Conservation (phyloP, 1,140 invertebrate species). For the Centruroides vittatus region DNA sequence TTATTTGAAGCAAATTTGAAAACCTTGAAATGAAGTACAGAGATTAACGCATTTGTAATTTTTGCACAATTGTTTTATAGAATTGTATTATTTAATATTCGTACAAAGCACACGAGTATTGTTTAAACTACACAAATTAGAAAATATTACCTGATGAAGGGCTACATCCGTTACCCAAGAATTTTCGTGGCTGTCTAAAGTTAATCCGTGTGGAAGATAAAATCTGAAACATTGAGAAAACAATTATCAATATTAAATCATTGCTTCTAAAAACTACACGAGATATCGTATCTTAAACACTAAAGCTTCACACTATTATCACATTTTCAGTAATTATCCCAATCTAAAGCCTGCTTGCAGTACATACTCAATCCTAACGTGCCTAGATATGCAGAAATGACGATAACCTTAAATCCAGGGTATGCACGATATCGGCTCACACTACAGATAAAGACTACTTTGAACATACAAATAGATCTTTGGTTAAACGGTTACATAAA, state of each 20-base stretch:
- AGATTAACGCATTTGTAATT: no score
- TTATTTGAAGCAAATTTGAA: conserved; percentile 30
- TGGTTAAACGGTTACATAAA: no score
- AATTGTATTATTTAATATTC: no score
- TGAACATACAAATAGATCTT: no score
- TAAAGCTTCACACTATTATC: background rate
- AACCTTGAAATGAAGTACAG: conserved; percentile 22
- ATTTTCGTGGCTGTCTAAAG: conserved; percentile 64
- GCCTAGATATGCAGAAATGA: background rate
- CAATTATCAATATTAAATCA: no score
- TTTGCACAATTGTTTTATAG: no score
- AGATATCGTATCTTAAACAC: conserved; percentile 4
- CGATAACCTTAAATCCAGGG: background rate
- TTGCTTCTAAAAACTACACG: no score
- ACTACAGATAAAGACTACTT: no score
- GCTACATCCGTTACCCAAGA: conserved; percentile 74
- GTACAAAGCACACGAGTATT: no score
- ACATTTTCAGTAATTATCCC: background rate
- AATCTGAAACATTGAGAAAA: conserved; percentile 43
- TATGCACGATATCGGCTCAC: background rate
- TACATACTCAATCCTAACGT: background rate
- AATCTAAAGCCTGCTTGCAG: background rate
- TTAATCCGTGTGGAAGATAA: conserved; percentile 85
- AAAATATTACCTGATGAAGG: conserved; percentile 61
- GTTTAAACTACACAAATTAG: no score